Percentiles rank a stretch among this genome's conserved stretches.
These are phyloP conservation scores for Enteromius unitaeniatus DNA, from an alignment of 2,797 vertebrate species.

Conservation along the genomic window DNA sequence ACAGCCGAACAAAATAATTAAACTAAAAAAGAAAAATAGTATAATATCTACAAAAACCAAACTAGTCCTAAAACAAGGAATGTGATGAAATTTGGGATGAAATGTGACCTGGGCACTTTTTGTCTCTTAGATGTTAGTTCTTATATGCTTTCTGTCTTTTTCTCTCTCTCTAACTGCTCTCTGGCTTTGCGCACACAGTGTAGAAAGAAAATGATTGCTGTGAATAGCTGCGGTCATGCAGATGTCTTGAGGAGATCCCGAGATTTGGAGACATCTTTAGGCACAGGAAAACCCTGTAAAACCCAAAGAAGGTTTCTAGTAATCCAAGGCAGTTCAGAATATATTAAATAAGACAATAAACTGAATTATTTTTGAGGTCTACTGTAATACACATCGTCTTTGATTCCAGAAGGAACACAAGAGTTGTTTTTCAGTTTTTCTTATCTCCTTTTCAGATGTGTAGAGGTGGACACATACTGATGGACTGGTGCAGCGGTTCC, in stretches of 20 bases:
- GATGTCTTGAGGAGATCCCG: constrained; percentile 35
- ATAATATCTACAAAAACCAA: neutral
- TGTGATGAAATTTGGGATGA: neutral
- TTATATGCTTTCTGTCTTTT: too few species aligned
- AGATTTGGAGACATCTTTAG: constrained; percentile 21
- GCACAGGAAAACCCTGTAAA: constrained; percentile 37
- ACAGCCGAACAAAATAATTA: too few species aligned
- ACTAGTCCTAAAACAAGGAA: neutral
- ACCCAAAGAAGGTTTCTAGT: constrained; percentile 2
- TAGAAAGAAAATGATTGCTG: constrained; percentile 55
- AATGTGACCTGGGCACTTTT: neutral
- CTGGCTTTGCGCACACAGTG: constrained; percentile 53
- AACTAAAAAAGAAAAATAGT: too few species aligned
- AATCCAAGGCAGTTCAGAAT: constrained; percentile 34
- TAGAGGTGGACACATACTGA: constrained; percentile 19
- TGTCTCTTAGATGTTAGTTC: constrained; percentile 8
- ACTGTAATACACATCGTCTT: constrained; percentile 40
- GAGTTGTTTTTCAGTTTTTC: constrained; percentile 8
- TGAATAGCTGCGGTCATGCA: constrained; percentile 54
- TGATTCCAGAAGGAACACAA: constrained; percentile 9
- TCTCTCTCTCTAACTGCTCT: constrained; percentile 36
- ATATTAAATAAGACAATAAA: constrained; percentile 30
- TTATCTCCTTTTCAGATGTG: neutral
- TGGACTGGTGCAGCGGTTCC: constrained; percentile 7
- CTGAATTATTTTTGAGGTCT: neutral